These are phyloP conservation scores for Psammodynastes pulverulentus DNA, from an alignment of 2,113 vertebrate genomes.

Conservation along the genomic window DNA sequence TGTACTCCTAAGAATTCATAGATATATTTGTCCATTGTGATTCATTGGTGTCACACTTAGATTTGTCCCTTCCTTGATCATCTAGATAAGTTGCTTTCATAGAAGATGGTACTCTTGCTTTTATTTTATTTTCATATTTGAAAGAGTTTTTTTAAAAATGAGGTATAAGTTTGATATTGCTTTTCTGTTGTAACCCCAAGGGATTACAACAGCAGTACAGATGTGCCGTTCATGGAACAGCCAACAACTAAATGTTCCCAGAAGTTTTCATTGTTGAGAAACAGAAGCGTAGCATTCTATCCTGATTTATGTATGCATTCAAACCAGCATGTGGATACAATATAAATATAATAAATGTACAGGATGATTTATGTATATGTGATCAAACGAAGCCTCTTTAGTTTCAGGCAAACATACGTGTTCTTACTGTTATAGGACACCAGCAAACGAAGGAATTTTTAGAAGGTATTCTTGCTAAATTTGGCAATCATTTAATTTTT, in stretches of 20 bases:
- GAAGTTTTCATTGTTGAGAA: slow-evolving; percentile 13
- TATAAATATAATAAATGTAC: background rate
- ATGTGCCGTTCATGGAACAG: background rate
- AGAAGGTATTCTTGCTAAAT: background rate
- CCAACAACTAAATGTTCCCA: background rate
- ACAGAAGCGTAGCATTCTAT: background rate
- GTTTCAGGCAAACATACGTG: background rate
- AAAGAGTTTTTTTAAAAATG: background rate
- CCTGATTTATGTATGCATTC: slow-evolving; percentile 9
- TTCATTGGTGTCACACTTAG: background rate
- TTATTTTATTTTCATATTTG: background rate
- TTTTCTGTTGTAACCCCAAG: background rate
- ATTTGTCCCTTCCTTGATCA: background rate
- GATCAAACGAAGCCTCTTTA: background rate
- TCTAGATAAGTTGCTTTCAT: background rate
- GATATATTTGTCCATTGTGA: background rate
- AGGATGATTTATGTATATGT: background rate
- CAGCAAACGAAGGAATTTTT: background rate
- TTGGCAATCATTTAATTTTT: background rate
- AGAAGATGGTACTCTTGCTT: background rate
- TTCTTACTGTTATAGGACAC: background rate
- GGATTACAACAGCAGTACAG: background rate
- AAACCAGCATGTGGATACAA: background rate
- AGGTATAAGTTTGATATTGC: background rate
- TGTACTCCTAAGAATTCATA: background rate